Percentiles rank a stretch among this genome's conserved stretches.
phyloP scores from a whole-genome alignment of 2,888 invertebrate species.

The Herminia tarsipennalis region DNA sequence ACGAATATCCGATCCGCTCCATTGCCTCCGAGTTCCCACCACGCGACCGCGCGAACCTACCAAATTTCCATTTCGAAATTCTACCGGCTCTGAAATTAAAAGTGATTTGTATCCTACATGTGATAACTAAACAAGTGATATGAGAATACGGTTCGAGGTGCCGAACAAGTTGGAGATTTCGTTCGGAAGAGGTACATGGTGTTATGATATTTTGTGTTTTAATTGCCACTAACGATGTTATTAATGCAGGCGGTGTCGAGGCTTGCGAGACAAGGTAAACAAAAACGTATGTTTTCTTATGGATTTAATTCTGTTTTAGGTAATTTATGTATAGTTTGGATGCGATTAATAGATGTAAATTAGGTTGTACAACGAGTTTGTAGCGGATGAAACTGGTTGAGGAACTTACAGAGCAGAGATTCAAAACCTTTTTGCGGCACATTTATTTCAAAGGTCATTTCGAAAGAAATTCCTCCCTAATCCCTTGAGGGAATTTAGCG shows the following conservation, averaged over 20 bases:
- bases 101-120: constrained; percentile 51
- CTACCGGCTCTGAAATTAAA: constrained; percentile 46
- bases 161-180: constrained; percentile 83
- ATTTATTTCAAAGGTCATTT: too few relatives aligned
- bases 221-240: constrained; percentile 28
- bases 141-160: constrained; percentile 82
- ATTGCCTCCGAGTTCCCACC: constrained; percentile 47
- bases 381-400: constrained; percentile 27
- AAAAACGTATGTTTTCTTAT: constrained; percentile 10
- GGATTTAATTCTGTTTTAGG: constrained; percentile 16
- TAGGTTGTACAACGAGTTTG: constrained; percentile 11
- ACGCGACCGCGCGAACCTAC: constrained; percentile 45
- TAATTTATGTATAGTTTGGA: not conserved
- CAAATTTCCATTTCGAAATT: constrained; percentile 38
- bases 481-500: constrained; percentile 1
- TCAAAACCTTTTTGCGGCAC: too few relatives aligned
- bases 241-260: constrained; percentile 37
- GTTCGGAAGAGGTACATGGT: constrained; percentile 72
- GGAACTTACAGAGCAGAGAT: too few relatives aligned
- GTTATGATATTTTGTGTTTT: constrained; percentile 50
- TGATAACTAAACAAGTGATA: constrained; percentile 64
- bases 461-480: too few relatives aligned
- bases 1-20: constrained; percentile 70
- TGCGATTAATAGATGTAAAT: not conserved
- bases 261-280: constrained; percentile 37